phyloP scores from a whole-genome alignment of 2,113 vertebrate genomes.

The Anser cygnoides region DNA sequence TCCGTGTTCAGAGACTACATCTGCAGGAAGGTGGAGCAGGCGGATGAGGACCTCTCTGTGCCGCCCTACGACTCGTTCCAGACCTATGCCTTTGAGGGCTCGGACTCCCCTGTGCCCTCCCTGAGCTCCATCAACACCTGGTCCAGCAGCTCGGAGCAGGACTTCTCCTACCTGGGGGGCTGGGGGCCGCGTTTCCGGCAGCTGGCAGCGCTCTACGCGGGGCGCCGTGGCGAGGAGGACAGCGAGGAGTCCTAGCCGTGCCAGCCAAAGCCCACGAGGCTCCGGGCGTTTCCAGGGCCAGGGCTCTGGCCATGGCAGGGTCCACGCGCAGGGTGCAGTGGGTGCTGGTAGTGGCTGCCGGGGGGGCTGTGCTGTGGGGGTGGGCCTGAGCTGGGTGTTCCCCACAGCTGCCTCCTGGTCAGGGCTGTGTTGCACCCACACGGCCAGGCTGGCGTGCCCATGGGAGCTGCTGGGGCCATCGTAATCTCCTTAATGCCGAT shows the following conservation, averaged over 20 bases:
- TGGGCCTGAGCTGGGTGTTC: rapidly evolving
- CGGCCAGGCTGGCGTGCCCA: background rate
- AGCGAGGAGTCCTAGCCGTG: slow-evolving; percentile 86
- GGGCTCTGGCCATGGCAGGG: background rate
- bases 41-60: slow-evolving; percentile 91
- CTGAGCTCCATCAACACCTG: slow-evolving; percentile 95
- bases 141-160: slow-evolving; percentile 93
- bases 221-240: slow-evolving; percentile 80
- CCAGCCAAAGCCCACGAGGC: background rate
- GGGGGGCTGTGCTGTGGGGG: rapidly evolving
- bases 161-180: slow-evolving; percentile 93
- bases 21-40: slow-evolving; percentile 95
- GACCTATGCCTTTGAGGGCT: slow-evolving; percentile 97
- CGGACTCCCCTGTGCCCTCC: slow-evolving; percentile 88
- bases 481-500: background rate
- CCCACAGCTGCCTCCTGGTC: background rate
- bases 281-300: rapidly evolving
- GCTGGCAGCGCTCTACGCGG: slow-evolving; percentile 91
- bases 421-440: rapidly evolving
- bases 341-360: background rate
- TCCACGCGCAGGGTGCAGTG: background rate
- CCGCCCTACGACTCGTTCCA: slow-evolving; percentile 99
- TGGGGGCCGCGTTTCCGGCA: slow-evolving; percentile 97
- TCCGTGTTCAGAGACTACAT: slow-evolving; percentile 95
- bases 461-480: background rate